Base-by-base conservation (phyloP, 2,797 vertebrate species). In the Danio kyathit region DNA sequence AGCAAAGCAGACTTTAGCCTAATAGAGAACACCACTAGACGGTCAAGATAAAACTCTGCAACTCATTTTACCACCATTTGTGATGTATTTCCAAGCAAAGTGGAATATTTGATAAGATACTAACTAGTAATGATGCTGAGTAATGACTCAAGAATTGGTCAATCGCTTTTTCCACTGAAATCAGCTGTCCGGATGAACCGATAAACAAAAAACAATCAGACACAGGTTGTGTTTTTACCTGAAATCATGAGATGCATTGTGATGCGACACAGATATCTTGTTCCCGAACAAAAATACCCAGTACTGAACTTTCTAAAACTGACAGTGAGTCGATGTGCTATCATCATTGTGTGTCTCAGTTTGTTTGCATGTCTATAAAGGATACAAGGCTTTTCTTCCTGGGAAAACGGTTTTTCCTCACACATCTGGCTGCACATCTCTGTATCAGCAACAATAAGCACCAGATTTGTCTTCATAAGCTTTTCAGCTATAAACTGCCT, bases 301-400 rank as follows among this genome's bases (percentile, higher is more conserved):
- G 7, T 61, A 49, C 29, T 71, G n/a, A 43, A 40, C 7, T 41
- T 75, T 7, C 21, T 16, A 19, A 75, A 6, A 40, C 1, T 19
- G 14, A 7, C 6, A 40, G 4, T 19, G 14, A 7, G n/a, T 48
- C 49, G 0, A 13, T 41, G 7, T 7, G 9, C 40, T 40, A 49
- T 56, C 11, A 41, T 51, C 7, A 14, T 9, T 75, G 11, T 46
- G 5, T 43, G 6, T 66, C 67, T 17, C 16, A 65, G n/a, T 66
- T 46, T 56, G 49, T 48, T 43, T 79, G n/a, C 21, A 38, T 38
- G 29, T 66, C n/a, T 7, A 16, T 80, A n/a, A 95, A 98, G 96
- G 97, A 99, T 99, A 99, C 97, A 98, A 59, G 92, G 94, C 90
- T 96, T 95, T 74, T 99, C 96, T 0, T 96, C 96, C 91, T 99